A percentile compares a stretch with the other conserved stretches of the same genome.
These are phyloP conservation scores for Oscheius sp. DNA, from an alignment of 1,140 invertebrate genomes.

Conservation along the genomic window DNA sequence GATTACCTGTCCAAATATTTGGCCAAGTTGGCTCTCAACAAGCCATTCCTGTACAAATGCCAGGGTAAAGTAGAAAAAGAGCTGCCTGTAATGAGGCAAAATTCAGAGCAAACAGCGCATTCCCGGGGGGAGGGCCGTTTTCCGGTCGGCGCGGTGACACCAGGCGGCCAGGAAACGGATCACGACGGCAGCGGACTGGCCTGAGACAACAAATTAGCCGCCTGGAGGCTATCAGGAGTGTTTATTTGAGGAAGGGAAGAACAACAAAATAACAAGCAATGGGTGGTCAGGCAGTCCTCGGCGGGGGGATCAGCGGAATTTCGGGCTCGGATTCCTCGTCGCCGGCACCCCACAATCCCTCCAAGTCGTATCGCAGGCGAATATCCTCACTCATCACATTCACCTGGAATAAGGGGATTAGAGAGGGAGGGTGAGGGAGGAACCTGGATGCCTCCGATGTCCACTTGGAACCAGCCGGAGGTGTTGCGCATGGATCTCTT, in stretches of 20 bases:
- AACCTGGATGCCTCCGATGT: constrained; percentile 1
- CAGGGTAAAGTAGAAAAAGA: background rate
- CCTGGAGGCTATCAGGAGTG: too few species aligned
- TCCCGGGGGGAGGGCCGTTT: background rate
- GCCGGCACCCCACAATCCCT: background rate
- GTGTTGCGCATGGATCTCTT: background rate
- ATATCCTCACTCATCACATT: constrained; percentile 15
- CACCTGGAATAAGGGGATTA: background rate
- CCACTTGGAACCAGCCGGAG: background rate
- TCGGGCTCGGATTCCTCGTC: background rate
- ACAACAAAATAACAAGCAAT: background rate
- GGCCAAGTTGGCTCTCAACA: background rate
- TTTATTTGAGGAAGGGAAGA: background rate
- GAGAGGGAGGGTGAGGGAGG: background rate
- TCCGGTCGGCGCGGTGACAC: background rate
- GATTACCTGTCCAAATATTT: constrained; percentile 12
- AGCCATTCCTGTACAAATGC: too few species aligned
- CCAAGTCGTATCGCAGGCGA: background rate
- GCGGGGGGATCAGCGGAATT: background rate
- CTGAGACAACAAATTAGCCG: background rate
- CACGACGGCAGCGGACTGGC: background rate
- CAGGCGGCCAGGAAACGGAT: background rate
- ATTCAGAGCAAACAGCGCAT: background rate
- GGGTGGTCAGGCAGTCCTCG: background rate
- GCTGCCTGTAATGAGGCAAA: background rate